Evolutionary conservation across 2,888 invertebrate genomes (phyloP), one percentile per base, ranked within the genome.

Genomic region (Meta bourneti): DNA sequence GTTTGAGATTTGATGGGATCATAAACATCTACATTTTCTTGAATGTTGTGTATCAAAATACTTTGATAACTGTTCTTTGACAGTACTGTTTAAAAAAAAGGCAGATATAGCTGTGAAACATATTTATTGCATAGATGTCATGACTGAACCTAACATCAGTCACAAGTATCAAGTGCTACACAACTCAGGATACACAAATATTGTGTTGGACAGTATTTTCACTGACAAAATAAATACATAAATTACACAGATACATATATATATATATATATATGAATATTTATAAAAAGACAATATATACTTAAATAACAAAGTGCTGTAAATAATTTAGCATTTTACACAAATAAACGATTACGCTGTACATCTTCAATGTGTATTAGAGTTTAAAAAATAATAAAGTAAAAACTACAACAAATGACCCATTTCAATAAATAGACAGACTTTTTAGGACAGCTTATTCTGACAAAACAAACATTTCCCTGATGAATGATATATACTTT

Each of bases 71-170:
- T n/a, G n/a, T n/a, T n/a, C n/a, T n/a, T n/a, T n/a, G n/a, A n/a
- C n/a, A n/a, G n/a, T n/a, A n/a, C n/a, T n/a, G n/a, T n/a, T n/a
- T n/a, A 34, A 34, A 34, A 34, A 61, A 75, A 7, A 75, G 51
- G 70, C 48, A 86, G 19, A 7, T 19, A 52, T 80, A 72, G 81
- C 19, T 88, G 90, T 74, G 86, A 90, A 90, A 90, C 81, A 81
- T 80, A 19, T 90, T 90, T 90, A 90, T 90, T 90, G 86, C 86
- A 90, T 86, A 90, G 90, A 85, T 90, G 77, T 80, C 20, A 90
- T 20, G 80, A 90, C 83, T 79, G 77, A 20, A n/a, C 13, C 78
- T 78, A 84, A 83, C 52, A n/a, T 51, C 78, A 89, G 84, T 89
- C 89, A 89, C n/a, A 83, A 71, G 48, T 74, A 70, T 81, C 6